Conservation (phyloP, 1,140 invertebrate genomes). For the Apolygus lucorum region DNA sequence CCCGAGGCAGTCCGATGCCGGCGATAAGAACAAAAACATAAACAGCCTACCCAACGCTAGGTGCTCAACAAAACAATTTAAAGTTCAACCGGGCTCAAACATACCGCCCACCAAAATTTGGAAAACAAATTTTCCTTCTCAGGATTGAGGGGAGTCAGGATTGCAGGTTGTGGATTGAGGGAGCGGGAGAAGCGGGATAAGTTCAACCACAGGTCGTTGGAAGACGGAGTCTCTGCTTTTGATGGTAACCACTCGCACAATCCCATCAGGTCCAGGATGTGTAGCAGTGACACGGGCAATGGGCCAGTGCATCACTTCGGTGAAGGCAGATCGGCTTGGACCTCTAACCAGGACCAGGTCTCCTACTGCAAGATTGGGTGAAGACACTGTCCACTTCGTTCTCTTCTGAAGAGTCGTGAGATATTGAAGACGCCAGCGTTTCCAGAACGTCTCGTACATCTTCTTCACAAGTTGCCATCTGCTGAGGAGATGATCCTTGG, state of each 20-base stretch:
- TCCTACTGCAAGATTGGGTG: slow-evolving; percentile 32
- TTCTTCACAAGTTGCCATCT: slow-evolving; percentile 31
- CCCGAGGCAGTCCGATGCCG: too few relatives aligned
- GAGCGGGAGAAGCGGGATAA: background rate
- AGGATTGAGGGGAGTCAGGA: too few relatives aligned
- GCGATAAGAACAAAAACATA: too few relatives aligned
- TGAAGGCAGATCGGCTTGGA: slow-evolving; percentile 34
- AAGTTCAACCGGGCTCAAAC: background rate
- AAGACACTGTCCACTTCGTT: slow-evolving; percentile 34
- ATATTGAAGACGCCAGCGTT: slow-evolving; percentile 34
- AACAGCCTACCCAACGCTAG: too few relatives aligned
- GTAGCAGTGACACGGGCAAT: slow-evolving; percentile 23
- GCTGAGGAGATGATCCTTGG: slow-evolving; percentile 29
- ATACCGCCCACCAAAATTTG: background rate
- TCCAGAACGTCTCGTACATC: slow-evolving; percentile 33
- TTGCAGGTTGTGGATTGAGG: too few relatives aligned
- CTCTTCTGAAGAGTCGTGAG: slow-evolving; percentile 33
- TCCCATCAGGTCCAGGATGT: slow-evolving; percentile 22
- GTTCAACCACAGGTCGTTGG: background rate
- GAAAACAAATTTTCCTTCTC: background rate
- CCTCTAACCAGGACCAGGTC: slow-evolving; percentile 38
- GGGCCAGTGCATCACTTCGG: too few relatives aligned
- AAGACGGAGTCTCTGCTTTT: slow-evolving; percentile 1
- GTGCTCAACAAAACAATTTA: too few relatives aligned
- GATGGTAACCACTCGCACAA: slow-evolving; percentile 17